These are phyloP conservation scores for Ovibos moschatus DNA, from an alignment of 2,113 vertebrate genomes.

Conservation along the genomic window DNA sequence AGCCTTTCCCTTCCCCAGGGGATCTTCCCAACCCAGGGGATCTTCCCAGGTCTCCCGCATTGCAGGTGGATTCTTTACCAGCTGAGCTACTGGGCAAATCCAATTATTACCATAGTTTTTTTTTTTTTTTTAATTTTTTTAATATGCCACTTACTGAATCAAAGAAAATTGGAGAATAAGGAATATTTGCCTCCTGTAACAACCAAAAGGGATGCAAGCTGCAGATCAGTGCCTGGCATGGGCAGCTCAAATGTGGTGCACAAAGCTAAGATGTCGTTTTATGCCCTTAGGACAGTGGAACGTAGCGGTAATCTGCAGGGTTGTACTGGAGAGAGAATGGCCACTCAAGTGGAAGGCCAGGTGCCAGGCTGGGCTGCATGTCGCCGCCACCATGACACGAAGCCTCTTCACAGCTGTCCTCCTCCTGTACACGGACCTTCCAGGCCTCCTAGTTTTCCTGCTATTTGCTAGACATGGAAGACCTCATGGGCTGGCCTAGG, in stretches of 20 bases:
- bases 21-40: background rate
- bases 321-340: background rate
- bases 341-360: background rate
- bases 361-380: background rate
- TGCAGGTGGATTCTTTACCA: background rate
- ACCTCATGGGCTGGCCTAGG: background rate
- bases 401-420: rapidly evolving
- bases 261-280: background rate
- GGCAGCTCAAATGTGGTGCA: background rate
- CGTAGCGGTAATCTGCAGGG: no score
- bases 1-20: background rate
- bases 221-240: background rate
- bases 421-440: background rate
- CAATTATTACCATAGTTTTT: background rate
- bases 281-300: background rate
- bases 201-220: background rate
- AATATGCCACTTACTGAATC: background rate
- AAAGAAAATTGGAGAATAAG: background rate
- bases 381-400: no score
- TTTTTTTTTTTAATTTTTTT: background rate
- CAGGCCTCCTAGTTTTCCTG: background rate
- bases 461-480: background rate
- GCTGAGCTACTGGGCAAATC: background rate
- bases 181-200: background rate
- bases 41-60: background rate